These are phyloP conservation scores for Phodopus roborovskii DNA, from an alignment of 2,113 vertebrate genomes.

Conservation along the genomic window DNA sequence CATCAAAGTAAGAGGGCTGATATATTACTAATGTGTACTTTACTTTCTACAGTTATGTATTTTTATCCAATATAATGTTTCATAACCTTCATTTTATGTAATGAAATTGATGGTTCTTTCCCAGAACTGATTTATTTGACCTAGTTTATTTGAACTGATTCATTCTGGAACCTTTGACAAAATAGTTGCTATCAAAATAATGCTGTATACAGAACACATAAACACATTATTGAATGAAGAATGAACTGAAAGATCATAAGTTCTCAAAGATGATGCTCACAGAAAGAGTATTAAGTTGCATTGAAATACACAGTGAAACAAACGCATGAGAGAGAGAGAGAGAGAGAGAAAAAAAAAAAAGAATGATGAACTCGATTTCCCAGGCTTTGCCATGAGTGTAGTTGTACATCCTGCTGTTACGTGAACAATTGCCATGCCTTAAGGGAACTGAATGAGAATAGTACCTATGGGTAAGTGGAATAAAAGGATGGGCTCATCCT, in stretches of 20 bases:
- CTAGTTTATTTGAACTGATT: slow-evolving; percentile 56
- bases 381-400: slow-evolving; percentile 34
- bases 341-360: slow-evolving; percentile 30
- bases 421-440: slow-evolving; percentile 49
- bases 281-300: slow-evolving; percentile 73
- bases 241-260: slow-evolving; percentile 65
- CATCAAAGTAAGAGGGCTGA: neutral
- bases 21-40: slow-evolving; percentile 27
- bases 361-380: slow-evolving; percentile 62
- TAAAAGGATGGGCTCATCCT: slow-evolving; percentile 60
- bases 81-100: slow-evolving; percentile 36
- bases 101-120: slow-evolving; percentile 58
- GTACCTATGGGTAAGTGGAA: slow-evolving; percentile 65
- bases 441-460: slow-evolving; percentile 62
- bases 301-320: slow-evolving; percentile 64
- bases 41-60: neutral
- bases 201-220: slow-evolving; percentile 67
- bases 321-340: slow-evolving; percentile 50
- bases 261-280: slow-evolving; percentile 71
- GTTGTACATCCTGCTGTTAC: slow-evolving; percentile 54
- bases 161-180: slow-evolving; percentile 58
- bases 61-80: slow-evolving; percentile 25
- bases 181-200: slow-evolving; percentile 74
- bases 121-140: slow-evolving; percentile 65
- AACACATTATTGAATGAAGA: slow-evolving; percentile 72